Base-by-base conservation (phyloP, 2,797 vertebrate species). In the Parauchenoglanis ngamensis region DNA sequence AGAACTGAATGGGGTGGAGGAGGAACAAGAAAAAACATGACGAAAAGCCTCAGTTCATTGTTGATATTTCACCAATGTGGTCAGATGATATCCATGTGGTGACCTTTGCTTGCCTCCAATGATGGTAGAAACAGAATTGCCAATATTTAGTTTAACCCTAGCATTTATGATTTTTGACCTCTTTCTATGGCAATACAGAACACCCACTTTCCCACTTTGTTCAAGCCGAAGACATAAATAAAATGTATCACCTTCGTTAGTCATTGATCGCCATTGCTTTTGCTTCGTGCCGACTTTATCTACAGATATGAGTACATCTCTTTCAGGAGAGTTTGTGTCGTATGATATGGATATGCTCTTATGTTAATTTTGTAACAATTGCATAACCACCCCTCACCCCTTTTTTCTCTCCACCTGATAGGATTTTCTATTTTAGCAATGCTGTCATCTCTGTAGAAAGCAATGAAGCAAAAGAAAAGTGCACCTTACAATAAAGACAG, bases 11-110 rank as follows among this genome's bases (percentile, higher is more conserved):
- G 12, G 11, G 19, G 46, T 35, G 70, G 49, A 78, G 15, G 15
- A 56, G 52, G 19, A 49, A 15, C 19, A 7, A 28, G 4, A 44
- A 19, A 49, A 61, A 75, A 75, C 13, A 13, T 2, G 7, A 49
- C 4, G 35, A 61, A 76, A 52, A 13, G 25, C 21, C 3, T 10
- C 6, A 17, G 12, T 8, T 68, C 5, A 28, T 19, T 65, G 21
- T 17, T 68, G 63, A 49, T 56, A 68, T 46, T 31, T 83, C 11
- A 83, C 19, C 13, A 2, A 49, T 10, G 4, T 49, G 61, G 35
- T 56, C 12, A 76, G 81, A 87, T 86, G 28, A 56, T 56, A 61
- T 84, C n/a, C 52, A 54, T 67, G 10, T 57, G 10, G 63, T 65
- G 44, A 73, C 85, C 31, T 79, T 67, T 83, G 7, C 40, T 21